Evolutionary conservation across 2,113 vertebrate species (phyloP), one percentile per base, ranked within the genome.

Genomic region (Tor tambroides): DNA sequence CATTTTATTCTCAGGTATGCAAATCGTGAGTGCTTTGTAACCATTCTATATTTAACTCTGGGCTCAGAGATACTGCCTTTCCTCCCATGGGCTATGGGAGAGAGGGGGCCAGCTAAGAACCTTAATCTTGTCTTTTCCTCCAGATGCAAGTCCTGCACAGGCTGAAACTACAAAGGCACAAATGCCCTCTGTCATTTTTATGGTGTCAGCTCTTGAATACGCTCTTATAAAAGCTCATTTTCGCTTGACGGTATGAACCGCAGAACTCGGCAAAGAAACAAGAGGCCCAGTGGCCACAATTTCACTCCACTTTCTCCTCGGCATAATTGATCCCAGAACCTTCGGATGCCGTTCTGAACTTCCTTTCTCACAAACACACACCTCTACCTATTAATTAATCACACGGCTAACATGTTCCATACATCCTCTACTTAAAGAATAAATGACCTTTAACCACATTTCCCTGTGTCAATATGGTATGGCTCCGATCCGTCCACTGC

Each of bases 11-110:
- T 54, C 88, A 86, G 87, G 81, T 89, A 89, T 92, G 87, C 85
- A 85, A 91, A 91, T 87, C 67, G 76, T 65, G 61, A 81, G 51
- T 65, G 80, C 54, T 84, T 74, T 56, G 87, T 85, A 80, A 82
- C 88, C 78, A 75, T 89, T 85, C 89, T 90, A 89, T 90, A 90
- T 90, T 85, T 90, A 92, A 90, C 89, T 83, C 74, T 51, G 38
- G 83, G 86, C 87, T 87, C 46, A 28, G 72, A 80, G 87, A 86
- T 89, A 85, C 85, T 63, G 88, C 28, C 74, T 87, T 91, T 85
- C 79, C 86, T 87, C 88, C 87, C 88, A 69, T 84, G 85, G 86
- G 79, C 69, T 80, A 63, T 32, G 38, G 75, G 75, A 85, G 81
- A 83, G 71, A 85, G 43, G 63, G 81, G 81, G 82, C 71, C 43